Evolutionary conservation across 2,797 vertebrate species (phyloP), one percentile per base, ranked within the genome.

Genomic region (Falco biarmicus): DNA sequence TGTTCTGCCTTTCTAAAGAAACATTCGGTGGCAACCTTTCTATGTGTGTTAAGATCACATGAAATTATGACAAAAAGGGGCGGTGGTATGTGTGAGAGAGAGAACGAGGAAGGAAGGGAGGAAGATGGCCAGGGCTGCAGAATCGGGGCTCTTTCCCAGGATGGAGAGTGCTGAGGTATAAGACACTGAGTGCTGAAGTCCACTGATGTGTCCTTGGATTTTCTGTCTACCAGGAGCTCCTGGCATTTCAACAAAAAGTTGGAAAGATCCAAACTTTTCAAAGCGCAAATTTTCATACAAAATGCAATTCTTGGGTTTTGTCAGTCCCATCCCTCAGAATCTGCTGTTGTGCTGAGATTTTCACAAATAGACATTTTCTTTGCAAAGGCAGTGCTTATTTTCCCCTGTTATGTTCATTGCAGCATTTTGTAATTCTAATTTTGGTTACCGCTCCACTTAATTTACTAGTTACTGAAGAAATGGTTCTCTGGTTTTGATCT

Each of bases 401-500:
- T 25, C 41, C 37, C 29, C 13, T 65, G 22, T 43, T 71, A 56
- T 15, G 7, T 86, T 75, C 25, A 69, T 73, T 25, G 59, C 15
- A 54, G 8, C 34, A 28, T 79, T 82, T 84, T 73, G 32, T 39
- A 94, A 39, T n/a, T 69, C 37, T 71, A 41, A 61, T 78, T 90
- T 83, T 85, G 24, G 39, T 51, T 84, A 59, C 12, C 48, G 10
- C 28, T 84, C 22, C 37, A 95, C 29, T 59, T 90, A 61, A 68
- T 90, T 70, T 87, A 31, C 39, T 43, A 31, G 15, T 51, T 89
- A 78, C n/a, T 70, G 51, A 92, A 85, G 63, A 95, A 70, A 64
- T 69, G 28, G 28, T 95, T 90, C 34, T 87, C 75, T 89, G 32
- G 34, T 74, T 93, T 92, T 53, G 50, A 68, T 86, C 34, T 95